Evolutionary conservation across 2,113 vertebrate species (phyloP).

Genomic region (Astur gentilis): DNA sequence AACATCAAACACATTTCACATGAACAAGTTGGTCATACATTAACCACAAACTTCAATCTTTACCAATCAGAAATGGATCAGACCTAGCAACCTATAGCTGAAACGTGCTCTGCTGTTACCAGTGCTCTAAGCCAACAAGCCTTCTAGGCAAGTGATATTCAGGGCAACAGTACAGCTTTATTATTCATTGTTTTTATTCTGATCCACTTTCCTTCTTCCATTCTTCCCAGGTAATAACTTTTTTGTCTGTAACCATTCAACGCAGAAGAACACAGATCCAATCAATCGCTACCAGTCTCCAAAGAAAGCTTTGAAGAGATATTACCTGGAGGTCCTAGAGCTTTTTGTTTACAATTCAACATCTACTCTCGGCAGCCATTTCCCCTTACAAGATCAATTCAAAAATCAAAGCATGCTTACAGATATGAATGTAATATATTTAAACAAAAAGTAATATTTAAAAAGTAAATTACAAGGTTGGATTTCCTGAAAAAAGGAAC

Average conservation of each 20-base stretch:
- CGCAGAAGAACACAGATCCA: not conserved
- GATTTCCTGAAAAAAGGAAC: not conserved
- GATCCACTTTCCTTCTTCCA: not conserved
- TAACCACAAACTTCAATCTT: not conserved
- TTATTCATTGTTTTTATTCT: not conserved
- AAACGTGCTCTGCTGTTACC: not conserved
- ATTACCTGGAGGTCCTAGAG: not conserved
- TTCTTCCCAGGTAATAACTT: not conserved
- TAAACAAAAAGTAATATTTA: not conserved
- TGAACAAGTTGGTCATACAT: not conserved
- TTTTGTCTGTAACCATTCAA: not conserved
- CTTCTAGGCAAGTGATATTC: not conserved
- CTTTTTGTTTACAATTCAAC: slow-evolving; percentile 5
- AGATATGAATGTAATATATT: not conserved
- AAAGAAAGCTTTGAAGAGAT: not conserved
- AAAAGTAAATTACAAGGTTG: not conserved
- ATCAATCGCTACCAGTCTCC: not conserved
- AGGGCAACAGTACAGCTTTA: not conserved
- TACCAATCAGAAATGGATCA: not conserved
- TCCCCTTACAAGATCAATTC: not conserved
- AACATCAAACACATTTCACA: not conserved
- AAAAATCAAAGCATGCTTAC: not conserved
- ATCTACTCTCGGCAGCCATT: not conserved
- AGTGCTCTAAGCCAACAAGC: not conserved
- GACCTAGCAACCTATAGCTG: not conserved